Evolutionary conservation across 37 sponge, comb jelly and placozoan species (phyloP).

Genomic region (Halichondria panicea): DNA sequence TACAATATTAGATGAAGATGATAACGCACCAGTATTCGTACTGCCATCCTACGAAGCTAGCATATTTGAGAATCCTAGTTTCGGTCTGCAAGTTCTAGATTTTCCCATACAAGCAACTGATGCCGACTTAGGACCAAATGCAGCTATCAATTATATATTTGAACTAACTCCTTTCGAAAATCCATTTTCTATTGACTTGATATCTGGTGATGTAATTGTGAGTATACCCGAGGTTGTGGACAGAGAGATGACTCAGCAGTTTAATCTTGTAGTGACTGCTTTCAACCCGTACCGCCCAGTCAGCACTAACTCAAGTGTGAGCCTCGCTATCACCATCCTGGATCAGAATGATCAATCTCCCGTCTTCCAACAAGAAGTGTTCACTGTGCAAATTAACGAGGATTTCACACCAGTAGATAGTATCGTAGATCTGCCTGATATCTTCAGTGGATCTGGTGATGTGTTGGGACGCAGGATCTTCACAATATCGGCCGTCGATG

Average conservation of each 20-base stretch:
- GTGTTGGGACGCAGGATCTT: background rate
- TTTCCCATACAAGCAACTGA: conserved; percentile 41
- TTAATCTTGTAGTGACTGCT: conserved; percentile 13
- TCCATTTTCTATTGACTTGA: conserved; percentile 44
- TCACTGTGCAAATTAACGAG: conserved; percentile 8
- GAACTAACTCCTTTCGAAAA: background rate
- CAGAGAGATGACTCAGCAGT: conserved; percentile 6
- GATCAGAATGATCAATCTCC: conserved; percentile 64
- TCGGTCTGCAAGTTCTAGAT: conserved; percentile 28
- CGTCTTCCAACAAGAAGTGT: conserved; percentile 1
- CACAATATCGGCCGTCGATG: conserved; percentile 21
- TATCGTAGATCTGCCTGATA: background rate
- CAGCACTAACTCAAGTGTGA: background rate
- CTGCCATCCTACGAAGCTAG: background rate
- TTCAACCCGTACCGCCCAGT: conserved; percentile 19
- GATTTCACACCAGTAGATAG: conserved; percentile 42
- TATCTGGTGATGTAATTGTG: conserved; percentile 46
- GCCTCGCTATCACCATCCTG: conserved; percentile 17
- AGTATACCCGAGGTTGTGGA: conserved; percentile 14
- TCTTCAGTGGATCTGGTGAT: conserved; percentile 1
- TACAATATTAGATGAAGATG: conserved; percentile 36
- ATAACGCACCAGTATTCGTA: conserved; percentile 61
- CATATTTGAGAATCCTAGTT: conserved; percentile 28
- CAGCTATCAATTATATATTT: conserved; percentile 18
- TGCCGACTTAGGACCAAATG: conserved; percentile 40